These are phyloP conservation scores for Pilophorus perplexus DNA, from an alignment of 2,888 invertebrate species.

Conservation along the genomic window DNA sequence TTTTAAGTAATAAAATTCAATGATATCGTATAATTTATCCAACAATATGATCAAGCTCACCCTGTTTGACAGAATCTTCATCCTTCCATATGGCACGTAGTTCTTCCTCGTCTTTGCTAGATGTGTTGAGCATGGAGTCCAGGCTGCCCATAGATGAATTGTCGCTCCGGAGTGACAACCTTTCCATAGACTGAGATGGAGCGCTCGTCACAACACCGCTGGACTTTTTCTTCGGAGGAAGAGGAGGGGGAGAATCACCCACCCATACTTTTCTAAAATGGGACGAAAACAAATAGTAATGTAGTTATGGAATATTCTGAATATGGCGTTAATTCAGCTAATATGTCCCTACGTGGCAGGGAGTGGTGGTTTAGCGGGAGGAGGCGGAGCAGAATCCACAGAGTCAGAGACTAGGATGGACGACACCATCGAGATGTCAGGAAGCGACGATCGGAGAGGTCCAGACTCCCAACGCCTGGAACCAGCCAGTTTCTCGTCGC, in stretches of 20 bases:
- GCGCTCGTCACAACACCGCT: constrained; percentile 21
- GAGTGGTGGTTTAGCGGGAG: constrained; percentile 85
- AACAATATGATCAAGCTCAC: too few species aligned
- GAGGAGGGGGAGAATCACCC: constrained; percentile 58
- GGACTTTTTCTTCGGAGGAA: constrained; percentile 58
- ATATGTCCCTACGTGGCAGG: constrained; percentile 67
- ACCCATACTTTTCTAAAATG: constrained; percentile 45
- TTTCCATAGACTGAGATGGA: constrained; percentile 48
- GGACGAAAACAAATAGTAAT: not conserved
- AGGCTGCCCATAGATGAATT: constrained; percentile 72
- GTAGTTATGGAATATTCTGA: too few species aligned
- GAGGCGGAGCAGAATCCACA: constrained; percentile 59
- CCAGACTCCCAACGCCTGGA: constrained; percentile 41
- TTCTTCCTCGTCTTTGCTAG: constrained; percentile 74
- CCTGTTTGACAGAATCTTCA: constrained; percentile 45
- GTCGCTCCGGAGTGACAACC: constrained; percentile 63
- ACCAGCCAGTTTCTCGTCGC: constrained; percentile 24
- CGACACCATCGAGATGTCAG: constrained; percentile 69
- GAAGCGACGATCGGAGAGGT: constrained; percentile 62
- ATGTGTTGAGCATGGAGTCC: constrained; percentile 84
- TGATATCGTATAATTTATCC: too few species aligned
- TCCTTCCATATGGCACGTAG: constrained; percentile 58
- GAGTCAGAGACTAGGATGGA: constrained; percentile 72
- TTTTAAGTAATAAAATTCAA: too few species aligned
- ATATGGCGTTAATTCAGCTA: too few species aligned